phyloP scores from a whole-genome alignment of 2,888 invertebrate species.

The Incurvaria masculella region DNA sequence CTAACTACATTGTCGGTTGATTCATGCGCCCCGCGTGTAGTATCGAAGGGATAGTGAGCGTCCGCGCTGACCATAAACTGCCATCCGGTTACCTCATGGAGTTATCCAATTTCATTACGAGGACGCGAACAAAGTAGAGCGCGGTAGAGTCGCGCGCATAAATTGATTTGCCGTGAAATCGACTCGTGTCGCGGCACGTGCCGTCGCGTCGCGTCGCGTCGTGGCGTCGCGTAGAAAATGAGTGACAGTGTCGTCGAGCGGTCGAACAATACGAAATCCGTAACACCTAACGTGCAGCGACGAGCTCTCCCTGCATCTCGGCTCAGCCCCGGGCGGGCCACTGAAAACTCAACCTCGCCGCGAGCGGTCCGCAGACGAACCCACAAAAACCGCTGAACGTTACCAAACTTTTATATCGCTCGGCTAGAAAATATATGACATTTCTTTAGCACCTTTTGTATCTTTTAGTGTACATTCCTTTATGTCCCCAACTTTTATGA shows the following conservation, averaged over 20 bases:
- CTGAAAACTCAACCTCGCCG: slow-evolving; percentile 45
- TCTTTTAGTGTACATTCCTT: slow-evolving; percentile 41
- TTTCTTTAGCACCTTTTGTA: slow-evolving; percentile 57
- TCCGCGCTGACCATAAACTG: background rate
- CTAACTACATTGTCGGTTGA: background rate
- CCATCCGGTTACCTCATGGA: background rate
- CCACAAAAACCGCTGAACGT: slow-evolving; percentile 22
- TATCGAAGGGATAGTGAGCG: background rate
- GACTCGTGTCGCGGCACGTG: no score
- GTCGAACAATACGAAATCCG: no score
- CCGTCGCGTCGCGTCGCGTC: no score
- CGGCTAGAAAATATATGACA: slow-evolving; percentile 51
- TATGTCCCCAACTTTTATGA: slow-evolving; percentile 50
- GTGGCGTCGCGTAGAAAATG: no score
- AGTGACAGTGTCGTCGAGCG: no score
- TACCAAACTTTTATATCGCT: slow-evolving; percentile 53
- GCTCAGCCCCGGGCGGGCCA: slow-evolving; percentile 47
- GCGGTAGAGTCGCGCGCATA: background rate
- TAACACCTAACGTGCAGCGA: slow-evolving; percentile 34
- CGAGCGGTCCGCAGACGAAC: background rate
- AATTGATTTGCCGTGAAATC: background rate
- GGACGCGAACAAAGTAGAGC: background rate
- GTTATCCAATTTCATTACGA: background rate
- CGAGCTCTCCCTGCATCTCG: slow-evolving; percentile 47
- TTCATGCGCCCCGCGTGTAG: background rate